These are phyloP conservation scores for Montipora foliosa DNA, from an alignment of 64 coral and sea anemone genomes.

Conservation along the genomic window DNA sequence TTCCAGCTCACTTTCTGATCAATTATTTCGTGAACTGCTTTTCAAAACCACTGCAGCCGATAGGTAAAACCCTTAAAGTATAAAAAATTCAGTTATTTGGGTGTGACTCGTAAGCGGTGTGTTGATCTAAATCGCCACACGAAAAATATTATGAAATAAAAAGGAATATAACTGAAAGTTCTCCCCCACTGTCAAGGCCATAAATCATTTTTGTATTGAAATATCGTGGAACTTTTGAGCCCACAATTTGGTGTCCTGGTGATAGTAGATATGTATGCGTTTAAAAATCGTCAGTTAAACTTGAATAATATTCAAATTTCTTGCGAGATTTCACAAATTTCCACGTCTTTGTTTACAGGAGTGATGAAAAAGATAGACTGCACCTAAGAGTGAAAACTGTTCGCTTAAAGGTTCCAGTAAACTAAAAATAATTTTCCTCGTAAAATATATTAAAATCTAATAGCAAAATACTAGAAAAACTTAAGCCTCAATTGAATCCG, in stretches of 20 bases:
- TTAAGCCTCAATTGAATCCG: background rate
- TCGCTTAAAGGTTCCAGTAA: background rate
- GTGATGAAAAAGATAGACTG: background rate
- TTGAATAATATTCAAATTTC: too few relatives aligned
- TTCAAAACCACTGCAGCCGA: background rate
- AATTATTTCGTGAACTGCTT: background rate
- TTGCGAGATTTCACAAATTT: background rate
- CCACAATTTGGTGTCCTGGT: background rate
- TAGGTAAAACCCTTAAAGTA: background rate
- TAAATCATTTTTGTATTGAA: background rate
- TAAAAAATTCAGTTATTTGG: conserved; percentile 30
- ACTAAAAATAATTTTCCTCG: background rate
- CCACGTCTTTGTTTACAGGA: background rate
- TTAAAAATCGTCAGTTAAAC: too few relatives aligned
- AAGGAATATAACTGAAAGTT: conserved; percentile 8
- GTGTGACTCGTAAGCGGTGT: background rate
- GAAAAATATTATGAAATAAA: conserved; percentile 25
- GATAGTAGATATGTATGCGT: background rate
- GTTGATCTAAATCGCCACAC: conserved; percentile 4
- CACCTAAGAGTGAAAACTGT: background rate
- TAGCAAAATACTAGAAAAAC: too few relatives aligned
- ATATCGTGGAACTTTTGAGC: background rate
- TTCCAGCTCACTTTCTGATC: background rate
- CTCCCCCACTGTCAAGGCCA: background rate
- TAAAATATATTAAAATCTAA: background rate